Percentiles rank a stretch among this genome's conserved stretches.
phyloP scores from a whole-genome alignment of 2,888 invertebrate genomes.

The Galeruca laticollis region DNA sequence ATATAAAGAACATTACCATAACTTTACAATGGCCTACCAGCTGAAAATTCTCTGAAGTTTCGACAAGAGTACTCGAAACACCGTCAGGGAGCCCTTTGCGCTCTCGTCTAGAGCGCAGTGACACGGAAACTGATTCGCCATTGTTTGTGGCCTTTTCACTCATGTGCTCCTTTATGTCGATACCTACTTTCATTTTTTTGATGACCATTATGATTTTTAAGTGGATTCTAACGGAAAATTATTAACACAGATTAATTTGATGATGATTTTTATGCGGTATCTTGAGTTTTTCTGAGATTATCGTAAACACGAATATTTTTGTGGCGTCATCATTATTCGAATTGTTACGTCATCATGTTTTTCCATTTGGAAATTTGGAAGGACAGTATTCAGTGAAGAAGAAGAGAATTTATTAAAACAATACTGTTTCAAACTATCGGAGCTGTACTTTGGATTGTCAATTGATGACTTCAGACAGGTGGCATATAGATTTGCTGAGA shows the following conservation, averaged over 20 bases:
- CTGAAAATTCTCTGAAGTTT: conserved; percentile 56
- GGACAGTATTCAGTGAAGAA: too few species aligned
- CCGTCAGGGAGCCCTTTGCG: conserved; percentile 51
- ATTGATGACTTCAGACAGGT: too few species aligned
- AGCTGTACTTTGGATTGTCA: too few species aligned
- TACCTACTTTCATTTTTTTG: conserved; percentile 27
- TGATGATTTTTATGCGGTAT: background rate
- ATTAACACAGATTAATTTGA: conserved; percentile 10
- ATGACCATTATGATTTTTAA: conserved; percentile 23
- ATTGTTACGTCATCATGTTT: background rate
- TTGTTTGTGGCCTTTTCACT: conserved; percentile 44
- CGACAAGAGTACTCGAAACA: conserved; percentile 58
- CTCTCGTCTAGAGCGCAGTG: conserved; percentile 43
- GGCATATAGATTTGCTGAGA: too few species aligned
- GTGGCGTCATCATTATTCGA: background rate
- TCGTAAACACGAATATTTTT: background rate
- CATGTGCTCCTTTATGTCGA: conserved; percentile 31
- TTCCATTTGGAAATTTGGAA: too few species aligned
- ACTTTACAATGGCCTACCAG: conserved; percentile 57
- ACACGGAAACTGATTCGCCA: conserved; percentile 48
- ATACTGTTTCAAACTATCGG: too few species aligned
- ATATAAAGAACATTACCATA: conserved; percentile 61
- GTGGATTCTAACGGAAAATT: conserved; percentile 20
- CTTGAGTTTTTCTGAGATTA: background rate
- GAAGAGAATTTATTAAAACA: too few species aligned